These are phyloP conservation scores for Cheilosia vulpina DNA, from an alignment of 2,888 invertebrate genomes.

Conservation along the genomic window DNA sequence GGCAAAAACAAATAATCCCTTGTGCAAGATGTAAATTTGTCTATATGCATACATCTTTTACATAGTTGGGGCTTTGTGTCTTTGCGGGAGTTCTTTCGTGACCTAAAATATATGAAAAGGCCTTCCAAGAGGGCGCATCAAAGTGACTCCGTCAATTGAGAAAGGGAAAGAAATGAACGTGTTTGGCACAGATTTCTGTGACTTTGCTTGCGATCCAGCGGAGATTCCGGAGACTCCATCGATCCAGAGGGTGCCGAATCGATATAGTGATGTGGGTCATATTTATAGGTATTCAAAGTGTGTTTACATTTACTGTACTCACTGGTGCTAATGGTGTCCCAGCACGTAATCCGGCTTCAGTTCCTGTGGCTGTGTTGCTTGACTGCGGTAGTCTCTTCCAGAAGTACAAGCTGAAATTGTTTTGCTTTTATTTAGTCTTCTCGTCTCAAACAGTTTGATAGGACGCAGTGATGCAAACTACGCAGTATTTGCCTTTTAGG, in stretches of 20 bases:
- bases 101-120: conserved; percentile 55
- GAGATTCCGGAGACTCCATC: conserved; percentile 6
- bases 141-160: conserved; percentile 39
- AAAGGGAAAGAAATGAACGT: conserved; percentile 1
- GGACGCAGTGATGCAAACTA: too few species aligned
- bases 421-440: too few species aligned
- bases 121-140: conserved; percentile 57
- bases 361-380: too few species aligned
- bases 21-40: conserved; percentile 60
- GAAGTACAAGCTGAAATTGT: too few species aligned
- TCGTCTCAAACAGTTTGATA: too few species aligned
- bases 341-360: too few species aligned
- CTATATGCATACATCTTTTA: conserved; percentile 7
- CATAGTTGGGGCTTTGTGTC: conserved; percentile 34
- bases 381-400: too few species aligned
- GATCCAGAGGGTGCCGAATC: conserved; percentile 5
- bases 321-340: too few species aligned
- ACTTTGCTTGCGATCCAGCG: background rate
- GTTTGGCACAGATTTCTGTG: conserved; percentile 3
- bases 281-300: background rate
- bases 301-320: background rate
- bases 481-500: too few species aligned
- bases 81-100: conserved; percentile 46
- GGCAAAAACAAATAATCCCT: conserved; percentile 64
- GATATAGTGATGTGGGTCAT: conserved; percentile 23